A percentile compares a stretch with the other conserved stretches of the same genome.
phyloP scores from a whole-genome alignment of 1,140 invertebrate species.

The Venustaconcha ellipsiformis region DNA sequence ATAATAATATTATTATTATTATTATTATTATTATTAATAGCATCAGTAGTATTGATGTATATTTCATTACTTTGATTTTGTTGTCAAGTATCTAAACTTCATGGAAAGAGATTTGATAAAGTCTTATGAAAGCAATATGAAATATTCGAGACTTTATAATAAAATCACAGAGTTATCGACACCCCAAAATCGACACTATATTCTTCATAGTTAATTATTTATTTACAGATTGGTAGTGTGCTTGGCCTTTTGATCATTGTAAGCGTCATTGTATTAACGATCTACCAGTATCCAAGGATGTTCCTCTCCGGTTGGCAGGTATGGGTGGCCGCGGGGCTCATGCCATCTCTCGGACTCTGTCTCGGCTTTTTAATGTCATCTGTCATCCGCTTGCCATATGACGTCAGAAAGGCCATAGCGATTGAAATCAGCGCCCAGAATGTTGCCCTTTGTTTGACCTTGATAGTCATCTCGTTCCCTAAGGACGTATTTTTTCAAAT shows the following conservation, averaged over 20 bases:
- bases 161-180: too few relatives aligned
- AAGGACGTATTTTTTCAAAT: too few relatives aligned
- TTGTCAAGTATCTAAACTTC: too few relatives aligned
- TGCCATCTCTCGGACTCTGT: not conserved
- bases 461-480: not conserved
- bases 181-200: too few relatives aligned
- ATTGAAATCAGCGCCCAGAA: not conserved
- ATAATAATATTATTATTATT: too few relatives aligned
- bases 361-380: not conserved
- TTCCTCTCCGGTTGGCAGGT: not conserved
- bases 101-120: too few relatives aligned
- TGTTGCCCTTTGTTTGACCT: not conserved
- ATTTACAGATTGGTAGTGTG: not conserved
- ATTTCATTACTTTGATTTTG: too few relatives aligned
- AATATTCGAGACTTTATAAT: too few relatives aligned
- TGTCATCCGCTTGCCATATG: not conserved
- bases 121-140: too few relatives aligned
- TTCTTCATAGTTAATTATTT: too few relatives aligned
- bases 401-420: not conserved
- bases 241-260: not conserved
- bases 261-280: not conserved
- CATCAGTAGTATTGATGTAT: too few relatives aligned
- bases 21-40: too few relatives aligned
- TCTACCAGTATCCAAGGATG: slow-evolving; percentile 2
- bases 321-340: not conserved